These are phyloP conservation scores for Diacarnus erythraeanus DNA, from an alignment of 37 sponge, comb jelly and placozoan species.

Conservation along the genomic window DNA sequence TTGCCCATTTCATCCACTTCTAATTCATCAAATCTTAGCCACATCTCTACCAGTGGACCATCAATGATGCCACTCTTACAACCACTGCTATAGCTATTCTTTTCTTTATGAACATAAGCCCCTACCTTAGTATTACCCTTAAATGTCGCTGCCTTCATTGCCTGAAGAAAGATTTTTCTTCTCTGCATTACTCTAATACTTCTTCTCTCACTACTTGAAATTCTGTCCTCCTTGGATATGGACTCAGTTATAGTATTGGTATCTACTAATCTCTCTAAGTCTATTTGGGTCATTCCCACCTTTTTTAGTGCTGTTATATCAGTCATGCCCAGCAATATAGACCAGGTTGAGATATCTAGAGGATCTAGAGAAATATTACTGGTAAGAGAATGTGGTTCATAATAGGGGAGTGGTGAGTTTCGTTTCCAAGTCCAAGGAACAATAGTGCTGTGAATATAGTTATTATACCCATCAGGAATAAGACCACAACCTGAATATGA, in stretches of 20 bases:
- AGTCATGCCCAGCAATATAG: too few relatives aligned
- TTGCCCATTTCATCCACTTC: neutral
- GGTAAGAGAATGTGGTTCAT: too few relatives aligned
- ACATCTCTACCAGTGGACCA: neutral
- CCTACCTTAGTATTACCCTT: neutral
- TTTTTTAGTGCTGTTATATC: neutral
- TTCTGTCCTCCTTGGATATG: neutral
- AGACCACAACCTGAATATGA: too few relatives aligned
- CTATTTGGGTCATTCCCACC: neutral
- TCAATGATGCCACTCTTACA: too few relatives aligned
- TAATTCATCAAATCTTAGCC: neutral
- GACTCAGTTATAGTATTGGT: neutral
- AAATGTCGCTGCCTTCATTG: neutral
- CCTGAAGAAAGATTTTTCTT: neutral
- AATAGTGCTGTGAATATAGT: too few relatives aligned
- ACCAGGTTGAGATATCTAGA: too few relatives aligned
- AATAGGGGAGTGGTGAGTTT: too few relatives aligned
- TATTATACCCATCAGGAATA: too few relatives aligned
- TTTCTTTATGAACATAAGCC: neutral
- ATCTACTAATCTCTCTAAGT: neutral
- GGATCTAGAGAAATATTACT: too few relatives aligned
- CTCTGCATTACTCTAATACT: neutral
- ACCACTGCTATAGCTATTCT: too few relatives aligned
- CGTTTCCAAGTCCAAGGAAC: too few relatives aligned
- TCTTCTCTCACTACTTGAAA: neutral